These are phyloP conservation scores for Hemitrygon akajei DNA, from an alignment of 2,797 vertebrate species.

Conservation along the genomic window DNA sequence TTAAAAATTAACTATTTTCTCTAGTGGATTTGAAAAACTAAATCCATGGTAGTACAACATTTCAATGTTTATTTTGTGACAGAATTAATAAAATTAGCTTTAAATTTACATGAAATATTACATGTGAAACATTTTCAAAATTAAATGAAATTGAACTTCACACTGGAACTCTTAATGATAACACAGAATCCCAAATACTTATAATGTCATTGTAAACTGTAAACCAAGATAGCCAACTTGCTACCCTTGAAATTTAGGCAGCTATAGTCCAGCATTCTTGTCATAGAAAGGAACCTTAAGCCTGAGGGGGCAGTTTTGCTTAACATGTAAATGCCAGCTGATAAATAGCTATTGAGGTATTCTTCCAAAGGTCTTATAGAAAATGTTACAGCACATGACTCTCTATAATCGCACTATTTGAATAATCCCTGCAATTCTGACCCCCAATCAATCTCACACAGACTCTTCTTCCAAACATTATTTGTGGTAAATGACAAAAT, in stretches of 20 bases:
- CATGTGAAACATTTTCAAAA: not conserved
- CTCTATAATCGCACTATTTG: not conserved
- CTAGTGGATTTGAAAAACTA: not conserved
- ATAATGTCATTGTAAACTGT: not conserved
- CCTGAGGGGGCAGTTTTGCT: no score
- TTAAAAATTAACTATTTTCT: not conserved
- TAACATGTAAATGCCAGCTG: no score
- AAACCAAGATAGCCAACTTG: not conserved
- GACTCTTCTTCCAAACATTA: not conserved
- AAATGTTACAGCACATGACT: not conserved
- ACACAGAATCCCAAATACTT: not conserved
- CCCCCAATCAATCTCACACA: not conserved
- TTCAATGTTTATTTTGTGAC: not conserved
- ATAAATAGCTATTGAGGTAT: no score
- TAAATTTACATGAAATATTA: no score
- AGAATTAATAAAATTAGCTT: not conserved
- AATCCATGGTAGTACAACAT: no score
- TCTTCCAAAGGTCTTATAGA: no score
- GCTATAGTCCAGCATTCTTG: not conserved
- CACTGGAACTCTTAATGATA: not conserved
- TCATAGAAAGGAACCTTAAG: no score
- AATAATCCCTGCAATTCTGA: not conserved
- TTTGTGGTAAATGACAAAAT: no score
- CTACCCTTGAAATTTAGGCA: not conserved
- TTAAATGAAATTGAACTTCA: not conserved